Conservation (phyloP, 2,113 vertebrate genomes). For the Pyxicephalus adspersus region DNA sequence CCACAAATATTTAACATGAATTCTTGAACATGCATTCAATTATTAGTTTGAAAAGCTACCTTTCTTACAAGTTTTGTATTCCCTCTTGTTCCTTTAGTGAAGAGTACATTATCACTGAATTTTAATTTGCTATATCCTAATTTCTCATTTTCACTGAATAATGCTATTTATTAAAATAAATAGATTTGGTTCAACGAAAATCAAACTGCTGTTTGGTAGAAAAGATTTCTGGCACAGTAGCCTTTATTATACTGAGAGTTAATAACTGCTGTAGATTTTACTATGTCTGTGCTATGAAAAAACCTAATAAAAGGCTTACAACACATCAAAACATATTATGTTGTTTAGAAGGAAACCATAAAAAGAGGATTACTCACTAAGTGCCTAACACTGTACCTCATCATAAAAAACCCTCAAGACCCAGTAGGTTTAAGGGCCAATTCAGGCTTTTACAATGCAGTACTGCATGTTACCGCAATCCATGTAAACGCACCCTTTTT, state of each 20-base stretch:
- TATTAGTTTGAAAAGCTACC: conserved; percentile 16
- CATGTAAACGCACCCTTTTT: too few species aligned
- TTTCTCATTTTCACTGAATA: conserved; percentile 67
- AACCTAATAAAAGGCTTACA: too few species aligned
- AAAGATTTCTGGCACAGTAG: not conserved
- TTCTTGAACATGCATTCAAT: conserved; percentile 14
- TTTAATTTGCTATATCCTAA: conserved; percentile 58
- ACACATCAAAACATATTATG: too few species aligned
- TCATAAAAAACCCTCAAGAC: too few species aligned
- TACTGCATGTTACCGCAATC: too few species aligned
- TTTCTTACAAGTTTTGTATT: conserved; percentile 60
- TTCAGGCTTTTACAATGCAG: too few species aligned
- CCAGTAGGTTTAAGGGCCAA: too few species aligned
- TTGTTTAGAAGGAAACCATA: too few species aligned
- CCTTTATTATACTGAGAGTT: not conserved
- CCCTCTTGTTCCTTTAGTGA: conserved; percentile 57
- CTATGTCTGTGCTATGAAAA: not conserved
- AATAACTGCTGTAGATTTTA: not conserved
- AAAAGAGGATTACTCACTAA: too few species aligned
- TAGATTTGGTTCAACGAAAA: conserved; percentile 61
- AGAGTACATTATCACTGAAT: conserved; percentile 62
- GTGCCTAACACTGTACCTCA: too few species aligned
- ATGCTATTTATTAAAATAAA: conserved; percentile 66
- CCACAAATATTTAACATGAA: conserved; percentile 29
- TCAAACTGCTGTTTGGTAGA: not conserved